Conservation (phyloP, 2,797 vertebrate genomes). For the Anguilla pacifica region DNA sequence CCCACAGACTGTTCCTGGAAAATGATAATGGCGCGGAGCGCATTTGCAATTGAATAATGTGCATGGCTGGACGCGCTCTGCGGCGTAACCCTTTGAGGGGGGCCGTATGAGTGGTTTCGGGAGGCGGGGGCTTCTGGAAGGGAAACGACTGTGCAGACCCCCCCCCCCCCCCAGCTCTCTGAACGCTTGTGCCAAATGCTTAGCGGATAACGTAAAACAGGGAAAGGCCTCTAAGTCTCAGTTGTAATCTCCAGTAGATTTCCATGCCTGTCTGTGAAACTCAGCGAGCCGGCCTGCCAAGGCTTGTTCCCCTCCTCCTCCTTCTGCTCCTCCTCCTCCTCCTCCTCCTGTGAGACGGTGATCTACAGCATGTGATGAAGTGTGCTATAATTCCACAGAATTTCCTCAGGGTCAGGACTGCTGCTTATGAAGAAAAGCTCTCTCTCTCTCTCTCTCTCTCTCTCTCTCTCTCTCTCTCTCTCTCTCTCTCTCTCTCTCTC, state of each 20-base stretch:
- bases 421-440: slow-evolving; percentile 32
- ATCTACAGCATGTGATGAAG: slow-evolving; percentile 34
- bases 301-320: slow-evolving; percentile 48
- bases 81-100: background rate
- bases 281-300: slow-evolving; percentile 58
- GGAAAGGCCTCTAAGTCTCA: slow-evolving; percentile 30
- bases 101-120: background rate
- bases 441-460: slow-evolving; percentile 34
- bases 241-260: slow-evolving; percentile 44
- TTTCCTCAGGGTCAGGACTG: slow-evolving; percentile 39
- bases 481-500: background rate
- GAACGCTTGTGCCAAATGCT: slow-evolving; percentile 29
- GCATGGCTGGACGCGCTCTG: background rate
- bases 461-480: background rate
- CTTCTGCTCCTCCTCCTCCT: slow-evolving; percentile 23
- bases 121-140: background rate
- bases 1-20: slow-evolving; percentile 3
- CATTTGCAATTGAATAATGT: slow-evolving; percentile 4
- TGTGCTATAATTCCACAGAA: slow-evolving; percentile 34
- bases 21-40: background rate
- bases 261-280: slow-evolving; percentile 52
- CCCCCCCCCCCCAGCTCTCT: background rate
- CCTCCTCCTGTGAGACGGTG: slow-evolving; percentile 33
- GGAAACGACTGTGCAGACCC: background rate
- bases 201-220: slow-evolving; percentile 42